Percentiles rank a stretch among this genome's conserved stretches.
Evolutionary conservation across 1,140 invertebrate genomes (phyloP).

Genomic region (Pemphigus obesinymphae): DNA sequence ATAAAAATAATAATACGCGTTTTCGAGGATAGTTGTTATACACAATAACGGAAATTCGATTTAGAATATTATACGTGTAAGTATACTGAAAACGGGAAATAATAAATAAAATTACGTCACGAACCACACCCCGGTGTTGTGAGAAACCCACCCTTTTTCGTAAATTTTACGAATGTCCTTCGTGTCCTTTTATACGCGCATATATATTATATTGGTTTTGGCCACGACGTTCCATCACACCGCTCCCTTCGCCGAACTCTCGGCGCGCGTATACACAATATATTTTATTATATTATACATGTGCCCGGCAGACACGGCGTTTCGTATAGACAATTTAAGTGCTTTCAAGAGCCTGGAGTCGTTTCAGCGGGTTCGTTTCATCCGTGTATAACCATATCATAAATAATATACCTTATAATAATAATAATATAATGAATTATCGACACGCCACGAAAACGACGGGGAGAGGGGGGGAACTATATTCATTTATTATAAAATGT

Average conservation of each 20-base stretch:
- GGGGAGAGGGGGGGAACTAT: not conserved
- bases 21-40: too few species aligned
- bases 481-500: not conserved
- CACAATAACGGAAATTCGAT: not conserved
- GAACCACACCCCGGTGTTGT: too few species aligned
- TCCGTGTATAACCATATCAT: too few species aligned
- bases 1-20: too few species aligned
- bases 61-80: too few species aligned
- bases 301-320: conserved; percentile 7
- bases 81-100: conserved; percentile 1
- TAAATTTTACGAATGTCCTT: not conserved
- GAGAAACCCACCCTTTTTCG: too few species aligned
- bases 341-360: not conserved
- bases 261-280: not conserved
- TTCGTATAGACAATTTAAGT: conserved; percentile 35
- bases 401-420: too few species aligned
- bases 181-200: conserved; percentile 1
- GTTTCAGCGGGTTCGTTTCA: not conserved
- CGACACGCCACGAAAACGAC: too few species aligned
- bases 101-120: conserved; percentile 1
- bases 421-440: too few species aligned
- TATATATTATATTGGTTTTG: too few species aligned
- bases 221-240: too few species aligned
- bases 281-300: not conserved
- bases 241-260: too few species aligned